phyloP scores from a whole-genome alignment of 2,888 invertebrate species.

The Caenorhabditis auriculariae region DNA sequence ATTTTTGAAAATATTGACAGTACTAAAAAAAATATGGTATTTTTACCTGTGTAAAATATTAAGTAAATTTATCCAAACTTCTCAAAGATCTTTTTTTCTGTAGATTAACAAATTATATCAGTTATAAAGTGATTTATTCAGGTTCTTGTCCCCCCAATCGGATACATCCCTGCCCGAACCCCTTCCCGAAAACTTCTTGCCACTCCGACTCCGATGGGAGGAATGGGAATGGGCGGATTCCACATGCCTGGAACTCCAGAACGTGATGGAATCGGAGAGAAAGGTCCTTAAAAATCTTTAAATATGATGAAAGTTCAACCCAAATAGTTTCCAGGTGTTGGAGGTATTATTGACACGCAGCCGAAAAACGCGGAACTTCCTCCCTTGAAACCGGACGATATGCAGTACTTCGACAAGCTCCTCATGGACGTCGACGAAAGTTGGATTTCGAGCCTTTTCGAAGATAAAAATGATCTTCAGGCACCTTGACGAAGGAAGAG shows the following conservation, averaged over 20 bases:
- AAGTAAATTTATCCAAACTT: no score
- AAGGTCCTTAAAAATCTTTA: no score
- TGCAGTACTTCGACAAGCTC: slow-evolving; percentile 98
- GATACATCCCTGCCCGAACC: slow-evolving; percentile 92
- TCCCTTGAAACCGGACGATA: slow-evolving; percentile 98
- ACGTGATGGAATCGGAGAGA: slow-evolving; percentile 51
- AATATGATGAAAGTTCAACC: no score
- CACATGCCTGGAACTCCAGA: slow-evolving; percentile 76
- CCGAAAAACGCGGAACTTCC: slow-evolving; percentile 92
- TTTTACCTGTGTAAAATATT: no score
- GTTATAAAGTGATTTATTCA: slow-evolving; percentile 10
- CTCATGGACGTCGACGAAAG: slow-evolving; percentile 97
- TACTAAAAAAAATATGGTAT: no score
- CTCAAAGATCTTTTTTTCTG: no score
- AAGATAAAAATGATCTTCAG: slow-evolving; percentile 5
- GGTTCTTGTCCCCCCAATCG: slow-evolving; percentile 84
- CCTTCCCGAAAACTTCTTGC: slow-evolving; percentile 95
- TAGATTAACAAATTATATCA: no score
- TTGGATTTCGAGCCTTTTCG: slow-evolving; percentile 67
- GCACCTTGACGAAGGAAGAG: slow-evolving; percentile 77
- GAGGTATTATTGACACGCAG: slow-evolving; percentile 77
- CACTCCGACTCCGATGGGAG: slow-evolving; percentile 88
- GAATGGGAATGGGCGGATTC: slow-evolving; percentile 74
- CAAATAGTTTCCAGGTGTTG: slow-evolving; percentile 37
- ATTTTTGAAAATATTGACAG: no score